phyloP scores from a whole-genome alignment of 2,113 vertebrate genomes.

The Saguinus imperator region DNA sequence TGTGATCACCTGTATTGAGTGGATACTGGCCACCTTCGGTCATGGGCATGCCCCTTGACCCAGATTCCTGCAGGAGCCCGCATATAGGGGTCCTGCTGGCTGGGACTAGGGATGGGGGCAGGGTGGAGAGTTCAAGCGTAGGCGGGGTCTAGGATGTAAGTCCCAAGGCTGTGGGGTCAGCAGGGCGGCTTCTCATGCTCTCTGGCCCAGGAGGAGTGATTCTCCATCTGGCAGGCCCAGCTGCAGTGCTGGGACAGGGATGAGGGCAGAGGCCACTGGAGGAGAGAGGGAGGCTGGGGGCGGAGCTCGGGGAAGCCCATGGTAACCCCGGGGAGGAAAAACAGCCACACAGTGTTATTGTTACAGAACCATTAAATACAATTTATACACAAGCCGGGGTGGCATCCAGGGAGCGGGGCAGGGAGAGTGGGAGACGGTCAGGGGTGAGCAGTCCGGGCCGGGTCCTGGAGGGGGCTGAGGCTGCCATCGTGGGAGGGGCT shows the following conservation, averaged over 20 bases:
- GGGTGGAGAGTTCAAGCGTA: neutral
- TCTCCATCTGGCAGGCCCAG: constrained; percentile 64
- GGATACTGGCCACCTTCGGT: fast-evolving
- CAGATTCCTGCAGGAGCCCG: neutral
- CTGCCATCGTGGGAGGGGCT: constrained; percentile 77
- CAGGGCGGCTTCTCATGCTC: constrained; percentile 66
- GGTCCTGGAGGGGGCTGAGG: constrained; percentile 75
- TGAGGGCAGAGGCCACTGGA: neutral
- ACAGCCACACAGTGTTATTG: constrained; percentile 18
- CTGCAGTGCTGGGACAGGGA: neutral
- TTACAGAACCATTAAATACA: constrained; percentile 69
- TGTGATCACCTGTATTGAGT: neutral
- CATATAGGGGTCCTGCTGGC: neutral
- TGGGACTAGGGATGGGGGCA: neutral
- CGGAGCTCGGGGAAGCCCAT: neutral
- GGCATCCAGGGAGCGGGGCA: fast-evolving
- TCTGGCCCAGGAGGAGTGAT: neutral
- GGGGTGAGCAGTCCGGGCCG: neutral
- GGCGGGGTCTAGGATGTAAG: neutral
- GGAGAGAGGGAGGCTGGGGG: neutral
- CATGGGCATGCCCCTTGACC: neutral
- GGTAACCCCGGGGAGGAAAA: neutral
- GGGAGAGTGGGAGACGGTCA: neutral
- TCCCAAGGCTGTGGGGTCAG: constrained; percentile 9
- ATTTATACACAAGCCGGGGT: constrained; percentile 28